Evolutionary conservation across 1,140 invertebrate species (phyloP), one percentile per base, ranked within the genome.

Genomic region (Euura lappo): DNA sequence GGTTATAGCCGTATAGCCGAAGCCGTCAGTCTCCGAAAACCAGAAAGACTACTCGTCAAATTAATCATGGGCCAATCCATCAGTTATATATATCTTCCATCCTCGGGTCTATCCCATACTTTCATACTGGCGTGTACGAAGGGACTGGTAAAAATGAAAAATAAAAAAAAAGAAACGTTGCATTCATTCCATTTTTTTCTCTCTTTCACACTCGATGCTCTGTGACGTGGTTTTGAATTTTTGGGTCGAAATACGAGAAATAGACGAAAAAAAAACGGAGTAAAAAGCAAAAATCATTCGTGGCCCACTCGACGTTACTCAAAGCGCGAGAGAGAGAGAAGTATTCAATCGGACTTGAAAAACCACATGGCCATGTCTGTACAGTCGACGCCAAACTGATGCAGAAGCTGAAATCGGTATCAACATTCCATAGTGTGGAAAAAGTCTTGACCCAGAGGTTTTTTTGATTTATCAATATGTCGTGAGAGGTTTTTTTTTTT

Each of bases 51-150:
- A 83, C 87, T 88, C 87, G 85, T 88, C 86, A 88, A 88, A 88
- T 88, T 87, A 88, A 88, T 87, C 86, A 88, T 84, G 86, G 87
- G 87, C 87, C 86, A 87, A 88, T 88, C 87, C 87, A 88, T 88
- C 87, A 88, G 84, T 60, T 60, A 6, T 60, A 60, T 60, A 60
- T 3, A 60, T n/a, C 28, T 28, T 28, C 28, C 51, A n/a, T 60
- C 51, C 51, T 8, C 10, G 10, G 51, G 51, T n/a, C 13, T 60
- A 28, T 8, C 51, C 51, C 51, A 60, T n/a, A 60, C 51, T 60
- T 60, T 60, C 13, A 60, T 60, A 60, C 13, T n/a, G 10, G 13
- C 51, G 51, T 60, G 3, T n/a, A 60, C 0, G 2, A 5, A 8
- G 13, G 51, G 51, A 60, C 13, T 11, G 3, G 13, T 8, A 60